Evolutionary conservation across 2,888 invertebrate genomes (phyloP).

Genomic region (Catonia carolina): DNA sequence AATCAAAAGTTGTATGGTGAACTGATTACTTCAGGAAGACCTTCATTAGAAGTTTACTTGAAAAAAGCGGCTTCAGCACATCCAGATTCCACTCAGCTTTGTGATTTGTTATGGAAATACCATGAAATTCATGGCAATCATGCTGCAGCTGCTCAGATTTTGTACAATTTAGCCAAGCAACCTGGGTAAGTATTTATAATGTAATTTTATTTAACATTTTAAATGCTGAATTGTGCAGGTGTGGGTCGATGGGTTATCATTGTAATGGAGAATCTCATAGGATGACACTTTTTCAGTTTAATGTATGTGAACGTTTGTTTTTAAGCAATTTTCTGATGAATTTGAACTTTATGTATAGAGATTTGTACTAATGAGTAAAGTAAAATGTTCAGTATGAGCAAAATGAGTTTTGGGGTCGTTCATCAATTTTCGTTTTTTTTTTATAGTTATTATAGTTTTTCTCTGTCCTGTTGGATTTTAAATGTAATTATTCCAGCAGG

Average conservation of each 20-base stretch:
- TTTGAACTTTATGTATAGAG: too few species aligned
- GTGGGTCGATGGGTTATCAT: not conserved
- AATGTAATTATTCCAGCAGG: too few species aligned
- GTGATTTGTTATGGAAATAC: slow-evolving; percentile 91
- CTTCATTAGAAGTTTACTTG: slow-evolving; percentile 72
- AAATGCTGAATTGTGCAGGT: not conserved
- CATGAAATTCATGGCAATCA: slow-evolving; percentile 91
- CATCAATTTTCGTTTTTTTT: too few species aligned
- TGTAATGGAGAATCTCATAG: too few species aligned
- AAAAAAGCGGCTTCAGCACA: slow-evolving; percentile 43
- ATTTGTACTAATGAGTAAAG: too few species aligned
- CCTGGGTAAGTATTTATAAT: slow-evolving; percentile 48
- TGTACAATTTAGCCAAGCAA: slow-evolving; percentile 77
- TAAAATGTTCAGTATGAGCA: too few species aligned
- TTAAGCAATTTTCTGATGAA: too few species aligned
- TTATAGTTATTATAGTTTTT: too few species aligned
- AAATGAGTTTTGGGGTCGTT: too few species aligned
- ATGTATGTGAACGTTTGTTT: too few species aligned
- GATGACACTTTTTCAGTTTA: too few species aligned
- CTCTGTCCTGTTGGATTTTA: too few species aligned
- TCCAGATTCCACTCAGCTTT: slow-evolving; percentile 44
- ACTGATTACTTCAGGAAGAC: slow-evolving; percentile 57
- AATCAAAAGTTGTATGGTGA: slow-evolving; percentile 65
- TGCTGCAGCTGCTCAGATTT: slow-evolving; percentile 82
- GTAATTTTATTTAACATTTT: not conserved